Evolutionary conservation across 1,140 invertebrate species (phyloP).

Genomic region (Papilio machaon): DNA sequence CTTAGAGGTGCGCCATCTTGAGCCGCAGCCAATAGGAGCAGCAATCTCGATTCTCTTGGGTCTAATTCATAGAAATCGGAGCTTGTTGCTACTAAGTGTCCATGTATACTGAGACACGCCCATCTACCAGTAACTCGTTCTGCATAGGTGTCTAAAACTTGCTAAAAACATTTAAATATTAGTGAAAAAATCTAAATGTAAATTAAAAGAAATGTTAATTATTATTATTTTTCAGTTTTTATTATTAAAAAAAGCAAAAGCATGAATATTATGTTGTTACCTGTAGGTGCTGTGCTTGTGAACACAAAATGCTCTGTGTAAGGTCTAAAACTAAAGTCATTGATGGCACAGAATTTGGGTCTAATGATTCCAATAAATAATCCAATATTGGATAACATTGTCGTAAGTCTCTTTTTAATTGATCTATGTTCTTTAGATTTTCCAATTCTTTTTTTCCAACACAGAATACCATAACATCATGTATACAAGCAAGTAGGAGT

Average conservation of each 20-base stretch:
- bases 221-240: too few species aligned
- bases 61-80: slow-evolving; percentile 90
- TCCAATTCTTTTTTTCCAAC: slow-evolving; percentile 90
- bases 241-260: too few species aligned
- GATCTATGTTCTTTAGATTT: slow-evolving; percentile 88
- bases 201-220: background rate
- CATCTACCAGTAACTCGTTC: slow-evolving; percentile 89
- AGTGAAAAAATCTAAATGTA: background rate
- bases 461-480: slow-evolving; percentile 89
- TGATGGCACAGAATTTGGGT: slow-evolving; percentile 84
- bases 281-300: slow-evolving; percentile 88
- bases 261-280: slow-evolving; percentile 65
- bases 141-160: slow-evolving; percentile 88
- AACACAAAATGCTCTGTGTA: slow-evolving; percentile 85
- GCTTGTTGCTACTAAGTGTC: slow-evolving; percentile 89
- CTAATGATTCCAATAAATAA: slow-evolving; percentile 87
- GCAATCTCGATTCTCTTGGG: slow-evolving; percentile 87
- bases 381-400: slow-evolving; percentile 89
- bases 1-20: slow-evolving; percentile 85
- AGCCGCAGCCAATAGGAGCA: slow-evolving; percentile 85
- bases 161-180: slow-evolving; percentile 75
- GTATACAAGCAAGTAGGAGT: slow-evolving; percentile 86
- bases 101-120: slow-evolving; percentile 90
- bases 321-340: slow-evolving; percentile 84
- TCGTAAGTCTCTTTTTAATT: slow-evolving; percentile 89